Conservation (phyloP, 2,113 vertebrate species). For the Mionectes macconnelli region DNA sequence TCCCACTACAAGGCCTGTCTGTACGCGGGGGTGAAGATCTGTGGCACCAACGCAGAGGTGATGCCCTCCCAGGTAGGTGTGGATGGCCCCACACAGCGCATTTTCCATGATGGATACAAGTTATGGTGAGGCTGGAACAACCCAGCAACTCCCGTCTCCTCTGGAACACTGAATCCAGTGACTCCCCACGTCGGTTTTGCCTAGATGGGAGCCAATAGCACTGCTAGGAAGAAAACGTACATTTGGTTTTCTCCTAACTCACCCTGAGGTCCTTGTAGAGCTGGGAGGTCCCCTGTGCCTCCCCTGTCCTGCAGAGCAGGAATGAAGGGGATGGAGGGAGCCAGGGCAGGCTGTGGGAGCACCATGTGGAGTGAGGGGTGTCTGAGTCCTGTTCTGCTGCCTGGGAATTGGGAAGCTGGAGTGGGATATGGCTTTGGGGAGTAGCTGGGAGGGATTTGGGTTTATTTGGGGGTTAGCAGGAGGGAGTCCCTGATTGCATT, state of each 20-base stretch:
- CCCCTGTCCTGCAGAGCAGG: not conserved
- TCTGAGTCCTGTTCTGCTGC: not conserved
- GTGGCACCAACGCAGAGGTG: constrained; percentile 80
- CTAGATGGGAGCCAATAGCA: not conserved
- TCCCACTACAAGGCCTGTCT: constrained; percentile 83
- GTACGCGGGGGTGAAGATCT: constrained; percentile 79
- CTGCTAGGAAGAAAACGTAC: not conserved
- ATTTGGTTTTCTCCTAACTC: not conserved
- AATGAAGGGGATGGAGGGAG: not conserved
- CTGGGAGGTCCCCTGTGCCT: rapidly evolving
- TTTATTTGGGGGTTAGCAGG: not conserved
- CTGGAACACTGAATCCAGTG: not conserved
- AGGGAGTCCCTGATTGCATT: constrained; percentile 26
- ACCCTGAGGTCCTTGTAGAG: rapidly evolving
- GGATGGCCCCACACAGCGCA: rapidly evolving
- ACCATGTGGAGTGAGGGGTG: rapidly evolving
- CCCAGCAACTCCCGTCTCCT: not conserved
- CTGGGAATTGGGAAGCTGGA: rapidly evolving
- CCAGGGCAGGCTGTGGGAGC: not conserved
- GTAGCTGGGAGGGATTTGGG: not conserved
- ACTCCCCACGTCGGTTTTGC: rapidly evolving
- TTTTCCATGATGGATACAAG: not conserved
- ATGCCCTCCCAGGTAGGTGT: constrained; percentile 80
- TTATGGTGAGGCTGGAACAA: rapidly evolving
- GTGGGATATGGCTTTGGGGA: not conserved